phyloP scores from a whole-genome alignment of 2,113 vertebrate genomes.

The Nothocercus nigrocapillus region DNA sequence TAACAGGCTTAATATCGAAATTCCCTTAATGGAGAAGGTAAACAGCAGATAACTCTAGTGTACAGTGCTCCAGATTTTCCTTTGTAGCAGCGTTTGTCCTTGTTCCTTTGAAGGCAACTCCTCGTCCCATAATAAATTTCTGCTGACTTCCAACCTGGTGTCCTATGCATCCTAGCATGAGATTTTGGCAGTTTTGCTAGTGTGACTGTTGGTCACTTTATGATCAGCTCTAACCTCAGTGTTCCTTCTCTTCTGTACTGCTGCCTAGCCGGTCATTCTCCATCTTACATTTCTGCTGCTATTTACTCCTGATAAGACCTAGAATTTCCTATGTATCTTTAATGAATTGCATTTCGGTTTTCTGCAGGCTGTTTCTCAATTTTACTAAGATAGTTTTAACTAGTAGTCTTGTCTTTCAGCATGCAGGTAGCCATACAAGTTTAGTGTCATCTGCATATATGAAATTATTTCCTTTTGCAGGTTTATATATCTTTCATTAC shows the following conservation, averaged over 20 bases:
- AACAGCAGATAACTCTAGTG: neutral
- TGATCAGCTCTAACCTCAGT: neutral
- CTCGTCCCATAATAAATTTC: neutral
- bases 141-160: neutral
- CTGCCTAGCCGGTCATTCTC: neutral
- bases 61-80: neutral
- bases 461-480: neutral
- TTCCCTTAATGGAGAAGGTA: neutral
- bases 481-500: neutral
- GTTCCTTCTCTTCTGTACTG: neutral
- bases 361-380: neutral
- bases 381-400: neutral
- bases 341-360: neutral
- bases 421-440: neutral
- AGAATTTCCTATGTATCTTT: neutral
- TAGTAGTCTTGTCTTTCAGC: neutral
- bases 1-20: neutral
- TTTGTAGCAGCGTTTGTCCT: neutral
- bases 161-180: neutral
- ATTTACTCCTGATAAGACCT: neutral
- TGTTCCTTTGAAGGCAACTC: neutral
- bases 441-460: neutral
- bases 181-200: neutral
- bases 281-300: neutral
- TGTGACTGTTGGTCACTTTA: neutral